These are phyloP conservation scores for Monoplex corrugatus DNA, from an alignment of 2,888 invertebrate genomes.

Conservation along the genomic window DNA sequence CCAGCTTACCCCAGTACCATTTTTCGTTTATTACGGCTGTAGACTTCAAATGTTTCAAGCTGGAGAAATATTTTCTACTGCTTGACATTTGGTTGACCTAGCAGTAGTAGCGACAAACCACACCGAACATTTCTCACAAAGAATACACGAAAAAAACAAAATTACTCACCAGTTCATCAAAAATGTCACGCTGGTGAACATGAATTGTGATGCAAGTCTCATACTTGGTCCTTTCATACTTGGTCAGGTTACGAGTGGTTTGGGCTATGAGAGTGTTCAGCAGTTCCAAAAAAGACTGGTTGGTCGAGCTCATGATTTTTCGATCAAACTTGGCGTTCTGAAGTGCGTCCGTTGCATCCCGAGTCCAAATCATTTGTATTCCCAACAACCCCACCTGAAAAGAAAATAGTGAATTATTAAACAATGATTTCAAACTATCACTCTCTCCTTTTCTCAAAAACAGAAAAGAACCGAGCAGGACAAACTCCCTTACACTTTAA, in stretches of 20 bases:
- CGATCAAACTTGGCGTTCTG: conserved; percentile 87
- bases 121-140: no score
- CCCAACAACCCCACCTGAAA: conserved; percentile 89
- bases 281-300: conserved; percentile 89
- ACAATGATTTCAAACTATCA: no score
- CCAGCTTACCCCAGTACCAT: no score
- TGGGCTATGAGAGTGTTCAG: conserved; percentile 91
- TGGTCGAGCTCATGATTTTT: conserved; percentile 90
- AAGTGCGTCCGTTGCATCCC: conserved; percentile 90
- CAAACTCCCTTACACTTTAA: no score
- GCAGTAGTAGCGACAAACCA: no score
- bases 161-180: conserved; percentile 89
- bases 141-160: background rate
- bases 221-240: conserved; percentile 89
- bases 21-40: no score
- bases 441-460: no score
- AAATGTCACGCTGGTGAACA: conserved; percentile 95
- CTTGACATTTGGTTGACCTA: no score
- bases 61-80: no score
- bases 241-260: conserved; percentile 89
- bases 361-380: conserved; percentile 93
- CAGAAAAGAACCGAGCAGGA: no score
- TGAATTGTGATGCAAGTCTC: conserved; percentile 96
- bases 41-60: no score
- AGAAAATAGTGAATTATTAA: no score